These are phyloP conservation scores for Lepus townsendii DNA, from an alignment of 2,797 vertebrate species.

Conservation along the genomic window DNA sequence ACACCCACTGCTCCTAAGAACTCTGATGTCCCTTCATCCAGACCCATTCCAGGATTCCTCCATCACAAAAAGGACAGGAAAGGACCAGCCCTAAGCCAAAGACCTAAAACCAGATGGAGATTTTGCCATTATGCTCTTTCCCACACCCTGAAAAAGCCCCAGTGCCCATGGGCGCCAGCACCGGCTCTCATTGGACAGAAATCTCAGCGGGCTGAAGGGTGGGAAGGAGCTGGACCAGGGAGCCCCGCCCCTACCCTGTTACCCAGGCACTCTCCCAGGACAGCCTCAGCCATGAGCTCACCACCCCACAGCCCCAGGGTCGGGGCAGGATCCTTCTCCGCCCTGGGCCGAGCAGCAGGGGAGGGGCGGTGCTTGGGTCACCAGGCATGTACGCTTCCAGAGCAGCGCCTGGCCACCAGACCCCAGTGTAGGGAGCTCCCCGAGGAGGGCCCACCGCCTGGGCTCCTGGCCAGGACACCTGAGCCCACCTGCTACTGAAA, in stretches of 20 bases:
- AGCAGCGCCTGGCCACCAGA: not conserved
- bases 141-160: not conserved
- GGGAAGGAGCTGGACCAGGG: not conserved
- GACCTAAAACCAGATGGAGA: not conserved
- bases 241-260: conserved; percentile 32
- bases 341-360: not conserved
- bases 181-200: not conserved
- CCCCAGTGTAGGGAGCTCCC: not conserved
- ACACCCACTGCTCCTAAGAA: not conserved
- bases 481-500: not conserved
- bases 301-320: conserved; percentile 61
- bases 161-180: not conserved
- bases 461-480: conserved; percentile 43
- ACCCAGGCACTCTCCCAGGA: conserved; percentile 67
- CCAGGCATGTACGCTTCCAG: not conserved
- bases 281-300: conserved; percentile 83
- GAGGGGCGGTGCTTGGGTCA: not conserved
- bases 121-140: not conserved
- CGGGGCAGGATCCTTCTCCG: conserved; percentile 48
- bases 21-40: not conserved
- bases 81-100: not conserved
- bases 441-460: not conserved
- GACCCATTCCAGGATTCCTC: not conserved
- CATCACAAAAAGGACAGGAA: not conserved
- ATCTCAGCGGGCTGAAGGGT: not conserved